Conservation (phyloP, 2,113 vertebrate genomes). For the Ceyx margarethae region DNA sequence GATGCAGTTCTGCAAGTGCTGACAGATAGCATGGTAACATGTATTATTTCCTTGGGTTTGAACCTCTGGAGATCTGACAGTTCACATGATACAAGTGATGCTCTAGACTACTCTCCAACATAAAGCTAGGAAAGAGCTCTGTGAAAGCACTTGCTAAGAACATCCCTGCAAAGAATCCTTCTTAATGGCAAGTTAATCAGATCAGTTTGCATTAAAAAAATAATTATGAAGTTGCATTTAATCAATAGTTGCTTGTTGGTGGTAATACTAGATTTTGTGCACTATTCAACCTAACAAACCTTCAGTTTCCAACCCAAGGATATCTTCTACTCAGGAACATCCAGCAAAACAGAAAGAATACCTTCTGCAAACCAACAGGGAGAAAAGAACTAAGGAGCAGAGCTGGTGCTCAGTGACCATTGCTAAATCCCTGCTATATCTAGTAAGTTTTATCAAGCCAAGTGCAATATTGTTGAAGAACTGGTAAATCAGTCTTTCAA, state of each 20-base stretch:
- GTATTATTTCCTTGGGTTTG: background rate
- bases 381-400: background rate
- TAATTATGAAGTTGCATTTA: background rate
- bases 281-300: background rate
- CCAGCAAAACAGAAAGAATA: background rate
- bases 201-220: background rate
- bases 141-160: background rate
- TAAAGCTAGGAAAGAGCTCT: background rate
- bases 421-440: background rate
- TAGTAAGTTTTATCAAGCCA: background rate
- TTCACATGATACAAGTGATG: background rate
- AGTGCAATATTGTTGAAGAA: background rate
- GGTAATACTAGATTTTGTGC: background rate
- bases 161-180: background rate
- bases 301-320: background rate
- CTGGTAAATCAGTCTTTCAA: background rate
- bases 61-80: background rate
- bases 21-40: background rate
- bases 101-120: background rate
- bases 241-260: background rate
- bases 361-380: background rate
- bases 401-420: background rate
- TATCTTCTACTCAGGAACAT: background rate
- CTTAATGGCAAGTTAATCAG: background rate
- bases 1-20: background rate